A percentile compares a stretch with the other conserved stretches of the same genome.
phyloP scores from a whole-genome alignment of 2,113 vertebrate species.

The Psittacula cyanocephala region DNA sequence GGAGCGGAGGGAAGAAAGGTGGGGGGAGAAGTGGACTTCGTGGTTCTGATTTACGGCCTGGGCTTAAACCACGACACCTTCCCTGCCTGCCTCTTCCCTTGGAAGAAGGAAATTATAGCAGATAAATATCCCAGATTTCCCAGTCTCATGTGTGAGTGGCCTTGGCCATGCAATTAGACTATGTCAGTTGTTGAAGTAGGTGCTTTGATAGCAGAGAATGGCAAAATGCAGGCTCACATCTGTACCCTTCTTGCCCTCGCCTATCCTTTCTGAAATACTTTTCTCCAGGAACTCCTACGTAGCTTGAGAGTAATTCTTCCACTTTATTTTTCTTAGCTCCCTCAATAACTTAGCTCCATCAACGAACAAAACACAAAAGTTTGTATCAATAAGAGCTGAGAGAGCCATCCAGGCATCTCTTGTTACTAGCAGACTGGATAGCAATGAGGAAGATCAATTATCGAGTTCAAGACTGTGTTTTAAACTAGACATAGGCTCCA shows the following conservation, averaged over 20 bases:
- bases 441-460: background rate
- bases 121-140: background rate
- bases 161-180: background rate
- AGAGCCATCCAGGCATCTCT: background rate
- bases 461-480: background rate
- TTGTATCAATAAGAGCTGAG: background rate
- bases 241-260: background rate
- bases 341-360: background rate
- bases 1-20: no score
- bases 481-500: fast-evolving
- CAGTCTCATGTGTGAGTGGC: background rate
- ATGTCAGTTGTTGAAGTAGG: background rate
- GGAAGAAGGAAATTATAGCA: background rate
- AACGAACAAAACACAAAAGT: background rate
- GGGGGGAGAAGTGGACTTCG: no score
- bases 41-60: no score
- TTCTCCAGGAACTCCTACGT: background rate
- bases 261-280: background rate
- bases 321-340: background rate
- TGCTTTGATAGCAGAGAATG: background rate
- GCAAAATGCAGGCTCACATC: background rate
- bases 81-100: background rate
- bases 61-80: no score
- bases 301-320: background rate
- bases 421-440: background rate